Percentiles rank a stretch among this genome's conserved stretches.
Conservation (phyloP, 2,113 vertebrate genomes). For the Rhinolophus sinicus region DNA sequence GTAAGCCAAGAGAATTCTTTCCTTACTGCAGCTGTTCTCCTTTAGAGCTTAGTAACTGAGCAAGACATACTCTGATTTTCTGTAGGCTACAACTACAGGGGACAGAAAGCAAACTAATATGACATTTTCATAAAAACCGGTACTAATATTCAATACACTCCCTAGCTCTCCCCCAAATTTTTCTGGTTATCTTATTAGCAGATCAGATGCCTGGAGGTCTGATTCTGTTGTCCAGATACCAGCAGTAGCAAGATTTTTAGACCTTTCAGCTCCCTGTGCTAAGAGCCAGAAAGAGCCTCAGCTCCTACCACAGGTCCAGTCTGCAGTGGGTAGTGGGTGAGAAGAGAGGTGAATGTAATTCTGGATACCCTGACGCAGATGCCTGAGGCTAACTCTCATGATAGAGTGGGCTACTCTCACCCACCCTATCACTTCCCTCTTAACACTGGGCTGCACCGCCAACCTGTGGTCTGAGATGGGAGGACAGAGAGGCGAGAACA, state of each 20-base stretch:
- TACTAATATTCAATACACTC: neutral
- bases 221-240: neutral
- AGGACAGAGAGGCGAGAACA: neutral
- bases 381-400: neutral
- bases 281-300: neutral
- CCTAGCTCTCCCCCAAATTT: neutral
- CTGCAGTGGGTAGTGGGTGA: rapidly evolving
- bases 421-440: neutral
- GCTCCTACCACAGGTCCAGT: neutral
- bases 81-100: neutral
- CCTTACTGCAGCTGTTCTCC: neutral
- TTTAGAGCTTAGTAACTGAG: neutral
- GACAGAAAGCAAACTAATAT: neutral
- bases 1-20: neutral
- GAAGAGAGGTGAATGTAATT: neutral
- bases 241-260: neutral
- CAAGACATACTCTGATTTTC: neutral
- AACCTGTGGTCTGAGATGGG: neutral
- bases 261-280: neutral
- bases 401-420: neutral
- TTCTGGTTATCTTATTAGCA: neutral
- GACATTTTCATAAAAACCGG: neutral
- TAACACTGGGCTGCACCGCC: neutral
- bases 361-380: rapidly evolving
- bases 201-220: neutral